Percentiles rank a stretch among this genome's conserved stretches.
These are phyloP conservation scores for Heterotis niloticus DNA, from an alignment of 2,113 vertebrate species.

Conservation along the genomic window DNA sequence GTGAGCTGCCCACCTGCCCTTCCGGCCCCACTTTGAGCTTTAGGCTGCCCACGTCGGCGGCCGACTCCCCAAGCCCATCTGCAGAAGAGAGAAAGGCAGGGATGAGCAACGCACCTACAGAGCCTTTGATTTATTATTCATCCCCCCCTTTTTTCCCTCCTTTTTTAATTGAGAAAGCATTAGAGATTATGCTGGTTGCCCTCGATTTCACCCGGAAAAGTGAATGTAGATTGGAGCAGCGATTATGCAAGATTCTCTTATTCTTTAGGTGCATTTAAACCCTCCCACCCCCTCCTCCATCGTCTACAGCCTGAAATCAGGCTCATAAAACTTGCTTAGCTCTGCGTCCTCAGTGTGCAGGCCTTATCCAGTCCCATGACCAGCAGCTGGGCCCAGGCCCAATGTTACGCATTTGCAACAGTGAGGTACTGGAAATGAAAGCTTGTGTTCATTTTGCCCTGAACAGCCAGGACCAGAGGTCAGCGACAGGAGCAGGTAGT, in stretches of 20 bases:
- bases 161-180: slow-evolving; percentile 77
- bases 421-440: neutral
- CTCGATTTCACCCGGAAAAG: slow-evolving; percentile 73
- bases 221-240: slow-evolving; percentile 59
- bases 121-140: slow-evolving; percentile 80
- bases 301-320: slow-evolving; percentile 36
- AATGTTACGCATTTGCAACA: neutral
- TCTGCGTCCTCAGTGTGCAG: slow-evolving; percentile 39
- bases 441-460: neutral
- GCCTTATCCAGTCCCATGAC: neutral
- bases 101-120: slow-evolving; percentile 35
- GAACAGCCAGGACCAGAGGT: neutral
- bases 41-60: too few relatives aligned
- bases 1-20: too few relatives aligned
- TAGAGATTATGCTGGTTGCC: slow-evolving; percentile 68
- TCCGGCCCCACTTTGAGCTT: too few relatives aligned
- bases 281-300: slow-evolving; percentile 16
- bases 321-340: slow-evolving; percentile 47
- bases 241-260: slow-evolving; percentile 49
- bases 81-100: too few relatives aligned
- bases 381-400: neutral
- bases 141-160: slow-evolving; percentile 48
- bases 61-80: too few relatives aligned
- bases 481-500: too few relatives aligned
- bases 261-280: slow-evolving; percentile 38